Conservation (phyloP, 1,140 invertebrate species). For the Episyrphus balteatus region DNA sequence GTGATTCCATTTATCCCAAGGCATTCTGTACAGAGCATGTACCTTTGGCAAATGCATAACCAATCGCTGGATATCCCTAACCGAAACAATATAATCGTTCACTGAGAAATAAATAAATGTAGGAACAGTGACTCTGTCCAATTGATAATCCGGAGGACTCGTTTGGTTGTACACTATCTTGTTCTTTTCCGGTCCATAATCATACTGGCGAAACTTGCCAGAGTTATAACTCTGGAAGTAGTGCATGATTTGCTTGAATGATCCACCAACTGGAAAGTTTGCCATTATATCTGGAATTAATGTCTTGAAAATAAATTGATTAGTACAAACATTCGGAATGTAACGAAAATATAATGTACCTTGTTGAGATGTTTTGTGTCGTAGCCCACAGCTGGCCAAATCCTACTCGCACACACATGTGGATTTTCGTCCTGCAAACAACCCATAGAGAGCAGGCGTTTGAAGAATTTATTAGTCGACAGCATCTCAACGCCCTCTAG, state of each 20-base stretch:
- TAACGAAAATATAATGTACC: slow-evolving; percentile 2
- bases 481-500: slow-evolving; percentile 46
- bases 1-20: slow-evolving; percentile 54
- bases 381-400: slow-evolving; percentile 46
- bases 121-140: slow-evolving; percentile 49
- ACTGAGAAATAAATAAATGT: slow-evolving; percentile 49
- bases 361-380: slow-evolving; percentile 37
- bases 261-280: slow-evolving; percentile 42
- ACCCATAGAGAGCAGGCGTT: slow-evolving; percentile 36
- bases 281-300: slow-evolving; percentile 39
- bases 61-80: slow-evolving; percentile 50
- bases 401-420: slow-evolving; percentile 42
- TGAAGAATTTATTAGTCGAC: slow-evolving; percentile 41
- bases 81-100: slow-evolving; percentile 47
- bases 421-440: slow-evolving; percentile 40
- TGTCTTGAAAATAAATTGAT: slow-evolving; percentile 16
- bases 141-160: slow-evolving; percentile 44
- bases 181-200: slow-evolving; percentile 40
- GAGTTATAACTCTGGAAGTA: slow-evolving; percentile 39
- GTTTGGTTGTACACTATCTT: slow-evolving; percentile 37
- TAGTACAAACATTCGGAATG: background rate
- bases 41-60: slow-evolving; percentile 28
- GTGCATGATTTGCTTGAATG: slow-evolving; percentile 41
- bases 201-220: slow-evolving; percentile 36
- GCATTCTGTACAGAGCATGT: slow-evolving; percentile 38